Evolutionary conservation across 1,140 invertebrate genomes (phyloP).

Genomic region (Harlomillsia oculata): DNA sequence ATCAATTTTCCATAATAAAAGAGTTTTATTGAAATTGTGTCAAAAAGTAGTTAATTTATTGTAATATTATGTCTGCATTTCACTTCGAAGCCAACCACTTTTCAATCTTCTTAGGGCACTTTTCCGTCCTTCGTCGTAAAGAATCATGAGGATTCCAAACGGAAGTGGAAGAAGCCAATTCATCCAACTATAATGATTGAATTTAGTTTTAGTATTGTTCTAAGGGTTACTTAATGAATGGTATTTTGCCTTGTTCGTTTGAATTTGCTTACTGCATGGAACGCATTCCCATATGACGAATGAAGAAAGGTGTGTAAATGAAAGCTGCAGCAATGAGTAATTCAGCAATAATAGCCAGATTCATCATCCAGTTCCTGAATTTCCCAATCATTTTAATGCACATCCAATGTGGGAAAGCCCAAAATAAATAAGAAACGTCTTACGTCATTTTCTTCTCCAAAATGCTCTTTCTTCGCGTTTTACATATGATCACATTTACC

Average conservation of each 20-base stretch:
- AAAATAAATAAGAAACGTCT: background rate
- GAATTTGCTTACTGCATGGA: background rate
- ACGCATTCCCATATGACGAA: background rate
- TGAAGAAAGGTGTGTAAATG: conserved; percentile 52
- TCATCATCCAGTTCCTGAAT: conserved; percentile 57
- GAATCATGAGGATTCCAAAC: conserved; percentile 49
- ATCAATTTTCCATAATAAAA: too few relatives aligned
- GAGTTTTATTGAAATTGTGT: too few relatives aligned
- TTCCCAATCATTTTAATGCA: background rate
- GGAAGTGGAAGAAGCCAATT: conserved; percentile 53
- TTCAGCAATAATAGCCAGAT: conserved; percentile 66
- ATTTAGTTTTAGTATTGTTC: too few relatives aligned
- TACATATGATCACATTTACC: conserved; percentile 59
- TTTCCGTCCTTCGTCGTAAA: conserved; percentile 51
- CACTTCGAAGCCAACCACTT: conserved; percentile 1
- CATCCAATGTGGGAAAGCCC: background rate
- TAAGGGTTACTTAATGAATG: background rate
- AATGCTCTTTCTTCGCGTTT: conserved; percentile 54
- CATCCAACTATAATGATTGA: background rate
- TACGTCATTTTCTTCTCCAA: conserved; percentile 53
- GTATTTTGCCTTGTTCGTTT: background rate
- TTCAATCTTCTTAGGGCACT: conserved; percentile 43
- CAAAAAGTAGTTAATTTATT: background rate
- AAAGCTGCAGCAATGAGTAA: conserved; percentile 57
- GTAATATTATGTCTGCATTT: too few relatives aligned